Conservation (phyloP, 2,113 vertebrate genomes). For the Lichenostomus cassidix region DNA sequence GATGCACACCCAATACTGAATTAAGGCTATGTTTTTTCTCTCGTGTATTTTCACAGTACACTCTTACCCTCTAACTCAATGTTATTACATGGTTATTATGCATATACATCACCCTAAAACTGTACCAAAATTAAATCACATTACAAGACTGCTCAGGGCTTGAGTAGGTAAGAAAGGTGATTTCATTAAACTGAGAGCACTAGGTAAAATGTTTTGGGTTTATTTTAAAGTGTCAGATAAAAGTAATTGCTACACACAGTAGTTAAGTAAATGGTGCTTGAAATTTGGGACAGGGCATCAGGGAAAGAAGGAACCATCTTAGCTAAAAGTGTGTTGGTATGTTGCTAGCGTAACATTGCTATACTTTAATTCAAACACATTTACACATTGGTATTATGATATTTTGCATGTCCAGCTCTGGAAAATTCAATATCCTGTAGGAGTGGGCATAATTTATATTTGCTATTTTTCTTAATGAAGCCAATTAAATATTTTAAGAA, state of each 20-base stretch:
- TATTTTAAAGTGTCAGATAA: not conserved
- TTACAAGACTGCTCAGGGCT: not conserved
- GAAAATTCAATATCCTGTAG: conserved; percentile 14
- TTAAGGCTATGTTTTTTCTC: not conserved
- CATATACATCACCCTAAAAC: not conserved
- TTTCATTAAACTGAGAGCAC: not conserved
- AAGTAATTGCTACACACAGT: not conserved
- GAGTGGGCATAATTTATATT: conserved; percentile 18
- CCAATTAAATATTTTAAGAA: conserved; percentile 41
- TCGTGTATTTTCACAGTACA: not conserved
- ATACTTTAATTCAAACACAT: not conserved
- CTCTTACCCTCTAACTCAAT: not conserved
- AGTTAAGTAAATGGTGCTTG: not conserved
- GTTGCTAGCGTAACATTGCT: not conserved
- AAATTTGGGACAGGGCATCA: not conserved
- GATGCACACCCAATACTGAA: not conserved
- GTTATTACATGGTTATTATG: not conserved
- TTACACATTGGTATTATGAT: not conserved
- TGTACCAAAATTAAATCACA: not conserved
- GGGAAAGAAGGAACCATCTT: not conserved
- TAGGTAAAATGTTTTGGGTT: not conserved
- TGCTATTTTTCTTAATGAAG: conserved; percentile 36
- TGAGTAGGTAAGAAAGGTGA: not conserved
- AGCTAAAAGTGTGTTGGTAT: not conserved
- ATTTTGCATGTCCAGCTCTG: not conserved